Evolutionary conservation across 2,888 invertebrate genomes (phyloP).

Genomic region (Drosophila limbata): DNA sequence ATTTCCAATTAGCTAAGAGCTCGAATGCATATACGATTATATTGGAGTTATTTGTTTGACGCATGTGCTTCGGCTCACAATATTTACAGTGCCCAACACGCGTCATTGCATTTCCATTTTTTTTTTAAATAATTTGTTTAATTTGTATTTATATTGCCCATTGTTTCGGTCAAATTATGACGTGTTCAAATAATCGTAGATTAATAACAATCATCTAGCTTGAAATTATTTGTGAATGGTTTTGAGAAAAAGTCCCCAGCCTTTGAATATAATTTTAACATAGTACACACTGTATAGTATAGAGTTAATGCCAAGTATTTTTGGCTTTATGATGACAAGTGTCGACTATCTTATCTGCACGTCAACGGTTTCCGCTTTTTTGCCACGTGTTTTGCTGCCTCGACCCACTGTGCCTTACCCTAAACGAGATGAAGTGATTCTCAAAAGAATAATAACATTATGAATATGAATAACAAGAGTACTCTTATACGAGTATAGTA

Average conservation of each 20-base stretch:
- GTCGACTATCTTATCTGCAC: constrained; percentile 48
- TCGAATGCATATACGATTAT: neutral
- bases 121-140: constrained; percentile 6
- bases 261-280: neutral
- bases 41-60: constrained; percentile 40
- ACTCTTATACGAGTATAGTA: neutral
- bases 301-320: constrained; percentile 8
- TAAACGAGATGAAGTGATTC: constrained; percentile 27
- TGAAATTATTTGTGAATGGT: neutral
- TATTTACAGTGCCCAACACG: constrained; percentile 35
- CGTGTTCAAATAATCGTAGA: constrained; percentile 6
- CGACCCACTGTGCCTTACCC: constrained; percentile 8
- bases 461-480: neutral
- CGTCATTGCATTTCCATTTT: constrained; percentile 2
- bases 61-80: constrained; percentile 33
- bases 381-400: constrained; percentile 16
- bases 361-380: constrained; percentile 31
- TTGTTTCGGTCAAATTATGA: constrained; percentile 2
- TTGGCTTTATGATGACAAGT: constrained; percentile 36
- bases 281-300: neutral
- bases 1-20: constrained; percentile 1
- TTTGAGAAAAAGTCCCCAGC: neutral
- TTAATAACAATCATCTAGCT: constrained; percentile 1
- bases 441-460: constrained; percentile 11
- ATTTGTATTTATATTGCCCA: constrained; percentile 6